Evolutionary conservation across 1,140 invertebrate species (phyloP).

Genomic region (Drosophila persimilis): DNA sequence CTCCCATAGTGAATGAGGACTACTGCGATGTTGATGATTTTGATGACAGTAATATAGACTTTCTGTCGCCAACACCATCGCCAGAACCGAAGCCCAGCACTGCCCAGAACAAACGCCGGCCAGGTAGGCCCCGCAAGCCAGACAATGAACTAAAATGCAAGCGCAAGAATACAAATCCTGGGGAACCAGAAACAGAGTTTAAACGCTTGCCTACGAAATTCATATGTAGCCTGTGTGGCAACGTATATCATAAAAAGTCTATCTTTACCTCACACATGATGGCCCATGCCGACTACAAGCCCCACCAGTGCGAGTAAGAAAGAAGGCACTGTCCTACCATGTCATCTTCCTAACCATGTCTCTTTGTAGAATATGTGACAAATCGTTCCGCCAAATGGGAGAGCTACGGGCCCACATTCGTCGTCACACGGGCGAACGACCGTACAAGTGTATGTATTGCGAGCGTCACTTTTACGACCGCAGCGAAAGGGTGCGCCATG

Average conservation of each 20-base stretch:
- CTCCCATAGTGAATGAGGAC: constrained; percentile 7
- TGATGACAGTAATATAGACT: constrained; percentile 31
- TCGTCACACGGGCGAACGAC: constrained; percentile 72
- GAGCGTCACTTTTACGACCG: constrained; percentile 75
- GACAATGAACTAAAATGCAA: constrained; percentile 56
- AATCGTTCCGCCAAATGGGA: constrained; percentile 71
- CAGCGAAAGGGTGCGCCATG: constrained; percentile 71
- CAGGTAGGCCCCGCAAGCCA: constrained; percentile 52
- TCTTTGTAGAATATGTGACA: constrained; percentile 61
- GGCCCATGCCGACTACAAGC: constrained; percentile 67
- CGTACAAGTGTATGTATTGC: constrained; percentile 73
- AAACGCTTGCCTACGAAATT: constrained; percentile 12
- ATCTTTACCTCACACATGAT: constrained; percentile 64
- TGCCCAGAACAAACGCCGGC: constrained; percentile 23
- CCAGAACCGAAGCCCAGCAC: constrained; percentile 20
- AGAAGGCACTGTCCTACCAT: too few species aligned
- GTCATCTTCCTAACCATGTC: background rate
- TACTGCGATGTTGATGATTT: constrained; percentile 26
- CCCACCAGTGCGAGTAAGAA: constrained; percentile 77
- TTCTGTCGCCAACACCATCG: constrained; percentile 39
- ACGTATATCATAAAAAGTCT: constrained; percentile 63
- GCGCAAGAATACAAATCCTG: constrained; percentile 24
- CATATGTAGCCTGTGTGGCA: constrained; percentile 68
- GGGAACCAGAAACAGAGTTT: background rate
- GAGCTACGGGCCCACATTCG: constrained; percentile 74